Conservation (phyloP, 2,797 vertebrate species). For the Nothura maculosa region DNA sequence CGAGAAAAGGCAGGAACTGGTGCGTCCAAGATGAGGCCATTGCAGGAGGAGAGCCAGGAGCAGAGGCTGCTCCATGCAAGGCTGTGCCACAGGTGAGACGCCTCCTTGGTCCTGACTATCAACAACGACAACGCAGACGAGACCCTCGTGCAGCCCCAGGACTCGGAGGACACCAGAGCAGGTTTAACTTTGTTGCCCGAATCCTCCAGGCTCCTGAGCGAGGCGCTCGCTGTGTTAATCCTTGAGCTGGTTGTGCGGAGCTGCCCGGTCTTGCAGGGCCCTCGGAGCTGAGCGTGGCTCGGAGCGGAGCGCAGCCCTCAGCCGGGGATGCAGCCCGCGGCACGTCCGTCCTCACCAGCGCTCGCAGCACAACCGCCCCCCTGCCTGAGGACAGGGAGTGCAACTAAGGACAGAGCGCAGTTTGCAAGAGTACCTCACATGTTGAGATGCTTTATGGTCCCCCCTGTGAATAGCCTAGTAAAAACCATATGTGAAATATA, state of each 20-base stretch:
- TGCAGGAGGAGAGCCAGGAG: not conserved
- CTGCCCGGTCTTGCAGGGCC: not conserved
- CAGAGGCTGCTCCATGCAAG: no score
- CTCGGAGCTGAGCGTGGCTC: slow-evolving; percentile 18
- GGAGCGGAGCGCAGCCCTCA: not conserved
- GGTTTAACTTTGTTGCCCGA: not conserved
- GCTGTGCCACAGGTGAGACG: not conserved
- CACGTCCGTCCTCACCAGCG: slow-evolving; percentile 49
- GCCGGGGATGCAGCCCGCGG: slow-evolving; percentile 23
- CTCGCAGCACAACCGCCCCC: slow-evolving; percentile 33
- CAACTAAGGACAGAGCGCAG: slow-evolving; percentile 63
- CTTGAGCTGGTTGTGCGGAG: not conserved
- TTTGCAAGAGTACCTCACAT: slow-evolving; percentile 71
- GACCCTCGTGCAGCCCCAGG: not conserved
- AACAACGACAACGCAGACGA: not conserved
- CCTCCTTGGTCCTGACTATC: not conserved
- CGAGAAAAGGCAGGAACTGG: not conserved
- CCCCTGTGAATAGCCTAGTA: slow-evolving; percentile 69
- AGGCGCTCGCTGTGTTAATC: not conserved
- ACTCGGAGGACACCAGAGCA: not conserved
- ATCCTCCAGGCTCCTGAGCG: not conserved
- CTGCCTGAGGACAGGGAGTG: slow-evolving; percentile 69
- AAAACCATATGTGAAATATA: slow-evolving; percentile 78
- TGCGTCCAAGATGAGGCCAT: not conserved
- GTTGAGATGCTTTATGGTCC: slow-evolving; percentile 74